Evolutionary conservation across 2,113 vertebrate genomes (phyloP).

Genomic region (Seriola rivoliana): DNA sequence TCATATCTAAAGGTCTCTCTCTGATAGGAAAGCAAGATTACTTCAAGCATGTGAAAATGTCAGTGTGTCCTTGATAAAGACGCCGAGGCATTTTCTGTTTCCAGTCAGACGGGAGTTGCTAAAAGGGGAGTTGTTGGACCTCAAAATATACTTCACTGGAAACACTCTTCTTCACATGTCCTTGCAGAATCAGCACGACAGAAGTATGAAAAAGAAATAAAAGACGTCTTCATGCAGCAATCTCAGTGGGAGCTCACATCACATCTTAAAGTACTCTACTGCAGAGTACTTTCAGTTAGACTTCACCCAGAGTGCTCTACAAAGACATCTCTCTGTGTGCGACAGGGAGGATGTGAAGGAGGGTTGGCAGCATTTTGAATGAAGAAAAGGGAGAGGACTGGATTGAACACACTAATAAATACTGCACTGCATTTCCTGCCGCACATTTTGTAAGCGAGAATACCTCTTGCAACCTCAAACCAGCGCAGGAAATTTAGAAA

Average conservation of each 20-base stretch:
- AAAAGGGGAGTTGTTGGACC: slow-evolving; percentile 46
- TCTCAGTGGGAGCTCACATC: slow-evolving; percentile 47
- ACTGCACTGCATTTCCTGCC: not conserved
- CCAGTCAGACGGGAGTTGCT: slow-evolving; percentile 56
- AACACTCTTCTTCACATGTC: slow-evolving; percentile 58
- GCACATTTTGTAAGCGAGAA: not conserved
- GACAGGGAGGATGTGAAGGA: slow-evolving; percentile 13
- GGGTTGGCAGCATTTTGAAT: not conserved
- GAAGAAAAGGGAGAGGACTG: not conserved
- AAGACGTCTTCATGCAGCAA: slow-evolving; percentile 36
- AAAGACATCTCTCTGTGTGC: slow-evolving; percentile 34
- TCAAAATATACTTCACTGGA: slow-evolving; percentile 53
- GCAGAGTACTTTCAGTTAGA: slow-evolving; percentile 41
- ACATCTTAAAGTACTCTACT: slow-evolving; percentile 47
- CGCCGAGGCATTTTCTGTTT: slow-evolving; percentile 5
- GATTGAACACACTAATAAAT: slow-evolving; percentile 1
- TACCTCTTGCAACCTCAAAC: not conserved
- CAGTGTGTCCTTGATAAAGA: slow-evolving; percentile 58
- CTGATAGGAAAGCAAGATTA: slow-evolving; percentile 11
- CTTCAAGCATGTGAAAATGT: slow-evolving; percentile 56
- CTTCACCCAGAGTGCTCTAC: slow-evolving; percentile 32
- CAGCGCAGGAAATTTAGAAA: not conserved
- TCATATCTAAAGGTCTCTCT: slow-evolving; percentile 5
- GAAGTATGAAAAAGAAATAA: slow-evolving; percentile 60
- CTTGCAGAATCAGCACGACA: slow-evolving; percentile 50